Percentiles rank a stretch among this genome's conserved stretches.
phyloP scores from a whole-genome alignment of 2,888 invertebrate genomes.

The Lepidocyrtinus sp. region DNA sequence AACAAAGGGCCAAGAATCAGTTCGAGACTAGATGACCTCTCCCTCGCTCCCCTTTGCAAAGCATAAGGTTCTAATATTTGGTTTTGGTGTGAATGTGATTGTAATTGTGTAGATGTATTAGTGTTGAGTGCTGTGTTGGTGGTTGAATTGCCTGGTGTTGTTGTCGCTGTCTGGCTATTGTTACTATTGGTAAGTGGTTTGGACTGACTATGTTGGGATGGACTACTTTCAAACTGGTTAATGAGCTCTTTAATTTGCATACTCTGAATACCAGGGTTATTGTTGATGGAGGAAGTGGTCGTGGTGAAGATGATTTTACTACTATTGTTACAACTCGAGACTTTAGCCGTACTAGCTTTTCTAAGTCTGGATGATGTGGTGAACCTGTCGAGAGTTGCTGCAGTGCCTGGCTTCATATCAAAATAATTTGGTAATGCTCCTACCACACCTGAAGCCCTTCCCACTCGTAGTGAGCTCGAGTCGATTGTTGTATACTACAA shows the following conservation, averaged over 20 bases:
- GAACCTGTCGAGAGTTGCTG: constrained; percentile 49
- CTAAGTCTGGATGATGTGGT: constrained; percentile 15
- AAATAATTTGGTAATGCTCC: constrained; percentile 39
- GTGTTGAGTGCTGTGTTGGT: constrained; percentile 13
- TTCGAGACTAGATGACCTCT: constrained; percentile 68
- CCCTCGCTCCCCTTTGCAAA: constrained; percentile 46
- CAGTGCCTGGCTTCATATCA: constrained; percentile 46
- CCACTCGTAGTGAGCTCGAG: constrained; percentile 41
- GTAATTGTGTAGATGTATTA: not conserved
- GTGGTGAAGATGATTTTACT: too few species aligned
- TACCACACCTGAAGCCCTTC: constrained; percentile 43
- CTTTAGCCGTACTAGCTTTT: not conserved
- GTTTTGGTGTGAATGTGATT: constrained; percentile 11
- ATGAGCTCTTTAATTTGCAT: constrained; percentile 53
- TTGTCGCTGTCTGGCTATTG: constrained; percentile 10
- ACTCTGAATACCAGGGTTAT: constrained; percentile 13
- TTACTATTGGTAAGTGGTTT: too few species aligned
- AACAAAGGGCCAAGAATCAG: constrained; percentile 66
- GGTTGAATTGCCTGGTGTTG: constrained; percentile 19
- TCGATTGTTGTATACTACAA: constrained; percentile 50
- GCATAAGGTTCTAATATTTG: constrained; percentile 9
- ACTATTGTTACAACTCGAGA: not conserved
- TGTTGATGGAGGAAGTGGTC: too few species aligned
- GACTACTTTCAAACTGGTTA: constrained; percentile 49
- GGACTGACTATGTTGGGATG: constrained; percentile 1